These are phyloP conservation scores for Pica pica DNA, from an alignment of 2,113 vertebrate species.

Conservation along the genomic window DNA sequence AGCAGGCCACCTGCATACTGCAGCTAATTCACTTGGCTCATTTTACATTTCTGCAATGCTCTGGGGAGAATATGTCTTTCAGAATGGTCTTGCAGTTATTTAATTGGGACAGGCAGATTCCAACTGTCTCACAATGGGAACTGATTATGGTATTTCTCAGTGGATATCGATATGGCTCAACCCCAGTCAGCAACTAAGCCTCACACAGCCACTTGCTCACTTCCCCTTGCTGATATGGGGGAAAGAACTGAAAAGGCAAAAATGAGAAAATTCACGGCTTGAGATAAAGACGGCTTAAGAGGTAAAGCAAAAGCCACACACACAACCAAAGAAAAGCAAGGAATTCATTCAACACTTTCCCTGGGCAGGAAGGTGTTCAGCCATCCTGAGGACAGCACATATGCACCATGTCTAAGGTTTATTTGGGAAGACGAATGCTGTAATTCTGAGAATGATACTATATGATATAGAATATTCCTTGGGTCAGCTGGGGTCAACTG, in stretches of 20 bases:
- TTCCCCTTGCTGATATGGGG: accelerated
- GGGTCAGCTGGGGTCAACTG: background rate
- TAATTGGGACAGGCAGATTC: background rate
- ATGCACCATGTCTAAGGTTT: background rate
- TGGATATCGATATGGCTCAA: background rate
- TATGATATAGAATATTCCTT: background rate
- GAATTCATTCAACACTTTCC: background rate
- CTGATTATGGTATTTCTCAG: background rate
- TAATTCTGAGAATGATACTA: background rate
- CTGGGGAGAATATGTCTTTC: background rate
- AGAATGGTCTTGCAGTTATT: background rate
- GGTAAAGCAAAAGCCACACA: background rate
- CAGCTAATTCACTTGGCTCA: background rate
- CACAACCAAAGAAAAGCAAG: background rate
- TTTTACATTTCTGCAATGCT: background rate
- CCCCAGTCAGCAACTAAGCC: background rate
- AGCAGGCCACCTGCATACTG: background rate
- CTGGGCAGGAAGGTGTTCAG: background rate
- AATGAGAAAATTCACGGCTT: background rate
- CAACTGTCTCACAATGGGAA: background rate
- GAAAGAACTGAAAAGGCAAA: background rate
- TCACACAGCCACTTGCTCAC: background rate
- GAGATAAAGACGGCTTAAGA: background rate
- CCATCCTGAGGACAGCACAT: accelerated
- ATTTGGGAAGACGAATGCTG: background rate